Conservation (phyloP, 2,113 vertebrate genomes). For the Bostrychus sinensis region DNA sequence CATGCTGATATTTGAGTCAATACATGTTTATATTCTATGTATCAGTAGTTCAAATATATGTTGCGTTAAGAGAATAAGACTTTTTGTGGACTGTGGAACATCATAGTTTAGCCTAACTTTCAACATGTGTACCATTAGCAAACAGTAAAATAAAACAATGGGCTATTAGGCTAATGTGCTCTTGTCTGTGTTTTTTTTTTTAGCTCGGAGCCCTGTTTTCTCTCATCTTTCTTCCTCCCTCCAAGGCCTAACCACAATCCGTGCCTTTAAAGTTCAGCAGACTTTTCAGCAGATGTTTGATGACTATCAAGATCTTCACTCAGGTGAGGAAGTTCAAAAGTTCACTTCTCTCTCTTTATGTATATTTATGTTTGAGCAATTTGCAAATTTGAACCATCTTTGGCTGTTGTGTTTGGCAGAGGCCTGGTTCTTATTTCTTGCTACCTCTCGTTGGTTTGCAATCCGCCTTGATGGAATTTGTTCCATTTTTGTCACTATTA, state of each 20-base stretch:
- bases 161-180: too few relatives aligned
- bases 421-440: conserved; percentile 95
- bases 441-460: conserved; percentile 94
- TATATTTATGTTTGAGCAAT: not conserved
- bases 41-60: too few relatives aligned
- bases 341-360: not conserved
- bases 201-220: conserved; percentile 94
- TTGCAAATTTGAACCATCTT: not conserved
- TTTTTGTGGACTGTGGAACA: too few relatives aligned
- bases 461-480: conserved; percentile 94
- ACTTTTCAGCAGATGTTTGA: conserved; percentile 92
- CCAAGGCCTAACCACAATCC: conserved; percentile 94
- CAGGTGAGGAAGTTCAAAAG: conserved; percentile 76
- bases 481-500: conserved; percentile 87
- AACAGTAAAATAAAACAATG: too few relatives aligned
- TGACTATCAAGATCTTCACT: conserved; percentile 91
- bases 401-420: conserved; percentile 70
- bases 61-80: too few relatives aligned
- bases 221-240: conserved; percentile 93
- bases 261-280: conserved; percentile 88
- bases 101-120: too few relatives aligned
- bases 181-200: conserved; percentile 29
- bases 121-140: too few relatives aligned
- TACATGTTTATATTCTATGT: too few relatives aligned
- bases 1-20: too few relatives aligned